These are phyloP conservation scores for Theretra japonica DNA, from an alignment of 2,888 invertebrate species.

Conservation along the genomic window DNA sequence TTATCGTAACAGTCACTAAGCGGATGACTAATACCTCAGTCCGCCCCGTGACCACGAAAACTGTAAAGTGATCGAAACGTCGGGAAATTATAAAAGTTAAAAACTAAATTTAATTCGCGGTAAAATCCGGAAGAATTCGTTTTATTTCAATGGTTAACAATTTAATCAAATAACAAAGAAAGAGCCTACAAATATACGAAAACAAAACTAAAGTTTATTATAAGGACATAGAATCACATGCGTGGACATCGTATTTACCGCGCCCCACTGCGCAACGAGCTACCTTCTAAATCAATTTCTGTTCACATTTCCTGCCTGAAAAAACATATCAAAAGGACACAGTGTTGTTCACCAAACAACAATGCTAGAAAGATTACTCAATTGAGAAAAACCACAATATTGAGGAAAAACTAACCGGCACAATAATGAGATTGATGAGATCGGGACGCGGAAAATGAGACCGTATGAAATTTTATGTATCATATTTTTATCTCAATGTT, in stretches of 20 bases:
- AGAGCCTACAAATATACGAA: too few relatives aligned
- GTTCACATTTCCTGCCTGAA: background rate
- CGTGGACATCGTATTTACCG: background rate
- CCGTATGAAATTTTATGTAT: background rate
- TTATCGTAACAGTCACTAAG: too few relatives aligned
- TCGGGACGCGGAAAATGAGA: slow-evolving; percentile 13
- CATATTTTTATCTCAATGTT: background rate
- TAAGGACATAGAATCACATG: too few relatives aligned
- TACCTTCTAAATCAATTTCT: background rate
- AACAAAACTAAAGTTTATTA: background rate
- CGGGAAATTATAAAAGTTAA: too few relatives aligned
- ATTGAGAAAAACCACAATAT: slow-evolving; percentile 13
- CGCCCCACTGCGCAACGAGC: background rate
- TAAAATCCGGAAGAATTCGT: too few relatives aligned
- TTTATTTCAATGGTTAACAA: too few relatives aligned
- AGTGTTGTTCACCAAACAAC: background rate
- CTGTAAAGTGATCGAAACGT: too few relatives aligned
- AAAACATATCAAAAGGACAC: slow-evolving; percentile 1
- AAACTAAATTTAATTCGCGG: too few relatives aligned
- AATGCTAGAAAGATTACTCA: slow-evolving; percentile 7
- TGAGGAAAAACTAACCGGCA: slow-evolving; percentile 16
- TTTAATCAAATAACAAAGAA: too few relatives aligned
- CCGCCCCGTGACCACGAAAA: too few relatives aligned
- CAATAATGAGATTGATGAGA: slow-evolving; percentile 19
- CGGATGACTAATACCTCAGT: too few relatives aligned